Base-by-base conservation (phyloP, 1,140 invertebrate genomes). In the Ostrea edulis region DNA sequence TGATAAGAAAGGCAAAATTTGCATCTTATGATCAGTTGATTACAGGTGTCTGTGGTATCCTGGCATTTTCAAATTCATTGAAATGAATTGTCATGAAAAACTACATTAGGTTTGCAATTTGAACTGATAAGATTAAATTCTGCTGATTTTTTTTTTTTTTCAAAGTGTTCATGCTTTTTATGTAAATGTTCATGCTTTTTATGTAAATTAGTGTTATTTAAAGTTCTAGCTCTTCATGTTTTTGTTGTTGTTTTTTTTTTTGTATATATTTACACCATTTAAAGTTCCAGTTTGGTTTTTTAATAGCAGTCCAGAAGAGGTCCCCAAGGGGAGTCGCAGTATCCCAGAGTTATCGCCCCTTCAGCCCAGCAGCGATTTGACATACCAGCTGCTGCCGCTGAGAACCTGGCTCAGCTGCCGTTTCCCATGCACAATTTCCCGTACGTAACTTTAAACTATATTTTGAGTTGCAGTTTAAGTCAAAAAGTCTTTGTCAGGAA, bases 341-440 rank as follows among this genome's bases (percentile, higher is more conserved):
- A 82, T 82, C 88, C 88, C 35, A 58, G 88, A 84, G 88, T 89
- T 77, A 85, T 89, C 20, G 86, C 88, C 35, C 86, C 88, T 9
- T 89, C 90, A 9, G 92, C 93, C 29, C 90, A 89, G 65, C 90
- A 89, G 81, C 90, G 90, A 87, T 85, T 77, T 44, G 87, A 86
- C n/a, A 68, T 85, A 8, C 44, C 85, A 14, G n/a, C n/a, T 4
- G 51, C 51, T 14, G 52, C 85, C 4, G 68, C 85, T 14, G 85
- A 86, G 20, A 86, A 81, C 44, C 14, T 86, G 44, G 20, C 85
- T 0, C 82, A 87, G 44, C 53, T 91, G 58, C 87, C 88, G 20
- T 91, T 88, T 86, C 91, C 89, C 53, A n/a, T 91, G 53, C 89
- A 90, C 71, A 89, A 85, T 84, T 91, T 91, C 77, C 88, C 85